Evolutionary conservation across 2,113 vertebrate species (phyloP).

Genomic region (Antigone vipio): DNA sequence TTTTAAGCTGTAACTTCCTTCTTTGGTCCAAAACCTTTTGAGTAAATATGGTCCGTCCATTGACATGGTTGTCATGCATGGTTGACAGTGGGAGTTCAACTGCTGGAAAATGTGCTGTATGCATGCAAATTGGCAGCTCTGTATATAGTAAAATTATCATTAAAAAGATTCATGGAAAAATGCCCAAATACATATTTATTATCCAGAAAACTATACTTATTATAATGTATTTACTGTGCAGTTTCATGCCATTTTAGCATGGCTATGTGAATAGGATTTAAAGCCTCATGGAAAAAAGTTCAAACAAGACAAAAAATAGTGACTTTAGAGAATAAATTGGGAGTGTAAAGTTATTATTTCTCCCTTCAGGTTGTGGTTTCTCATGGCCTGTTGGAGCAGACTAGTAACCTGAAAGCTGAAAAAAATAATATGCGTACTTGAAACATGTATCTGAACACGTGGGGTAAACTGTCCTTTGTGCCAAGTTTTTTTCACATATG

Average conservation of each 20-base stretch:
- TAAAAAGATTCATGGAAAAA: neutral
- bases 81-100: neutral
- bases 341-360: neutral
- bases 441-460: constrained; percentile 16
- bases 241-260: neutral
- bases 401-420: constrained; percentile 25
- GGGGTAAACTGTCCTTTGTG: neutral
- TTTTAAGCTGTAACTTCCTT: neutral
- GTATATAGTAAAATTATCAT: neutral
- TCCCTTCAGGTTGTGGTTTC: neutral
- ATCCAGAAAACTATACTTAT: neutral
- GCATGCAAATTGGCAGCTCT: neutral
- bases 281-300: neutral
- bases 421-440: neutral
- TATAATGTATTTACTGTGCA: neutral
- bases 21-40: neutral
- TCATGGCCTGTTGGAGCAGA: neutral
- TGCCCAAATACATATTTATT: neutral
- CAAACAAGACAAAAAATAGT: neutral
- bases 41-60: neutral
- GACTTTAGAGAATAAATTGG: neutral
- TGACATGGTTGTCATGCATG: neutral
- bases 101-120: neutral
- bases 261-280: neutral
- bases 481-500: constrained; percentile 19